These are phyloP conservation scores for Urocynchramus pylzowi DNA, from an alignment of 2,113 vertebrate genomes.

Conservation along the genomic window DNA sequence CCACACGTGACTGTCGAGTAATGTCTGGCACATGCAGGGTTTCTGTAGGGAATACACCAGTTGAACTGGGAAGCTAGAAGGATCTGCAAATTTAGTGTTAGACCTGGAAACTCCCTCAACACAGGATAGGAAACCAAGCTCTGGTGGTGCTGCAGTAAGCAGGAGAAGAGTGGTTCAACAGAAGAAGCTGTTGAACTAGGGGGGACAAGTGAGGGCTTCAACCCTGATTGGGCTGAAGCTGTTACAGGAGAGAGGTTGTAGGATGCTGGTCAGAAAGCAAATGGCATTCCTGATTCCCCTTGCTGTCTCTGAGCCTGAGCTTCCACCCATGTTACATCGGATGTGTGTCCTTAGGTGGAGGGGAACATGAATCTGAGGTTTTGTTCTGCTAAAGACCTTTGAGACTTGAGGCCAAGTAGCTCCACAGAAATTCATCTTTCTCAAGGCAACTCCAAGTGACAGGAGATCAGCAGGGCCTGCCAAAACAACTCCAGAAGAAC, in stretches of 20 bases:
- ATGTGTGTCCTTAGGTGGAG: background rate
- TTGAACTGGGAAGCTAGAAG: background rate
- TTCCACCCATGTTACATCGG: background rate
- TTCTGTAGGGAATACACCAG: background rate
- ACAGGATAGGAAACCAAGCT: background rate
- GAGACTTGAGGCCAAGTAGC: background rate
- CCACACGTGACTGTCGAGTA: background rate
- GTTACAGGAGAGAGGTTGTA: background rate
- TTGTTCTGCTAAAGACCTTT: background rate
- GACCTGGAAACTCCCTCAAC: background rate
- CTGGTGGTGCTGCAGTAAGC: background rate
- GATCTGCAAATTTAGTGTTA: background rate
- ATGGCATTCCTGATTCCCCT: fast-evolving
- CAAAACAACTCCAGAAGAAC: background rate
- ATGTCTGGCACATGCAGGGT: background rate
- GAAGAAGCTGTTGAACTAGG: background rate
- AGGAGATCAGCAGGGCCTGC: background rate
- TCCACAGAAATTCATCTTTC: background rate
- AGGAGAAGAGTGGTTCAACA: background rate
- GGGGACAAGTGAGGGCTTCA: background rate
- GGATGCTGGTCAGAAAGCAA: background rate
- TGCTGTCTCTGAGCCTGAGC: background rate
- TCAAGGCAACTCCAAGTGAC: background rate
- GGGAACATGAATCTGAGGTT: background rate
- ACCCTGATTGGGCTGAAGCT: background rate